Evolutionary conservation across 2,888 invertebrate species (phyloP).

Genomic region (Heteromyza rotundicornis): DNA sequence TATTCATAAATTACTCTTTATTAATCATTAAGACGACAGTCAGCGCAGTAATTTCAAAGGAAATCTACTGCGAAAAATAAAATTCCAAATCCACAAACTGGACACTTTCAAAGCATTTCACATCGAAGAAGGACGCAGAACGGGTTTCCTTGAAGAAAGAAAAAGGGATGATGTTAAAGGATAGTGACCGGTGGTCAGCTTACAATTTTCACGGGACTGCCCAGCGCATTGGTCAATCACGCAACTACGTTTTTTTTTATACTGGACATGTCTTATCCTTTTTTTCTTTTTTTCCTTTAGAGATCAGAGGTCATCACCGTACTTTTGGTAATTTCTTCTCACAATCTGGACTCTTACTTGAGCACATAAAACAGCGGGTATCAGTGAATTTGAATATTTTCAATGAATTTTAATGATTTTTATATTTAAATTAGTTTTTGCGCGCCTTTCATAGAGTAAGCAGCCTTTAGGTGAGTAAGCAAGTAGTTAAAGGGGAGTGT

Average conservation of each 20-base stretch:
- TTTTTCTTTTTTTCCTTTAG: too few species aligned
- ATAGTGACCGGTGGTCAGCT: slow-evolving; percentile 38
- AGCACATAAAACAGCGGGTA: slow-evolving; percentile 36
- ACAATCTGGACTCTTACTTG: slow-evolving; percentile 33
- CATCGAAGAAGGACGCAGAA: slow-evolving; percentile 20
- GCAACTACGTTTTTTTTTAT: slow-evolving; percentile 45
- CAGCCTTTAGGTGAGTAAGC: slow-evolving; percentile 33
- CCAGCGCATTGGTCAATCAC: slow-evolving; percentile 58
- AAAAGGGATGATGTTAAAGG: slow-evolving; percentile 38
- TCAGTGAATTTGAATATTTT: slow-evolving; percentile 38
- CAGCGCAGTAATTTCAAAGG: slow-evolving; percentile 16
- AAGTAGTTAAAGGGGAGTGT: slow-evolving; percentile 38
- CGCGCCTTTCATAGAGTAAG: slow-evolving; percentile 36
- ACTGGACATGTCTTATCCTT: too few species aligned
- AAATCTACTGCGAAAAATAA: slow-evolving; percentile 18
- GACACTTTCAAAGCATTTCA: slow-evolving; percentile 19
- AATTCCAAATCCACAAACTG: slow-evolving; percentile 27
- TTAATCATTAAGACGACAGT: slow-evolving; percentile 57
- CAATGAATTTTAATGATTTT: slow-evolving; percentile 54
- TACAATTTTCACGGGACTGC: slow-evolving; percentile 51
- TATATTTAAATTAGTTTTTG: slow-evolving; percentile 49
- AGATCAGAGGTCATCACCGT: slow-evolving; percentile 59
- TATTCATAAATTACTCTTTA: slow-evolving; percentile 58
- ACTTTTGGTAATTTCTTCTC: slow-evolving; percentile 57
- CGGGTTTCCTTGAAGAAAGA: slow-evolving; percentile 41